These are phyloP conservation scores for Papilio polyxenes DNA, from an alignment of 1,140 invertebrate species.

Conservation along the genomic window DNA sequence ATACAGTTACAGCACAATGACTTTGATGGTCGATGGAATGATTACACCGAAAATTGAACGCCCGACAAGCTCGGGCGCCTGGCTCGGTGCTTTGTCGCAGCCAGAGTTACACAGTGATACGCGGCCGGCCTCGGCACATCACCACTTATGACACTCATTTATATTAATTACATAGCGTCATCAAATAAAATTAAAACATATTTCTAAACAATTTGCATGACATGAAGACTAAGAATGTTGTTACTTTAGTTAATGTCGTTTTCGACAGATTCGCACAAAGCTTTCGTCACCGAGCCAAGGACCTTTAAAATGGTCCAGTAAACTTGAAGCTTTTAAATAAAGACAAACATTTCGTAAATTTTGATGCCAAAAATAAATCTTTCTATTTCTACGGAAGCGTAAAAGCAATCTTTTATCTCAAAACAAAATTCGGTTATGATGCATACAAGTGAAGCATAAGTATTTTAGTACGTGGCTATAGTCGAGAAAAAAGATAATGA, in stretches of 20 bases:
- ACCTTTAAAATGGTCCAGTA: background rate
- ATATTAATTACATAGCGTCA: background rate
- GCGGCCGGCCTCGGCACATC: background rate
- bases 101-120: background rate
- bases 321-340: background rate
- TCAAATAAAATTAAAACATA: background rate
- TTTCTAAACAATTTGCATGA: background rate
- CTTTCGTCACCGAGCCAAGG: background rate
- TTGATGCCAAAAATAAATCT: conserved; percentile 19
- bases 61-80: conserved; percentile 59
- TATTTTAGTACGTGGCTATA: background rate
- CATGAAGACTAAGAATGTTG: background rate
- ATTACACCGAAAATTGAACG: conserved; percentile 66
- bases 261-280: background rate
- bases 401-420: conserved; percentile 24
- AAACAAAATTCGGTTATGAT: conserved; percentile 25
- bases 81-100: background rate
- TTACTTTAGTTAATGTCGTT: background rate
- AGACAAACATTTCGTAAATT: background rate
- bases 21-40: conserved; percentile 70
- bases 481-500: background rate
- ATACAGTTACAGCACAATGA: conserved; percentile 76
- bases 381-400: conserved; percentile 38
- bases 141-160: background rate
- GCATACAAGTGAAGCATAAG: conserved; percentile 14